These are phyloP conservation scores for Megaleporinus macrocephalus DNA, from an alignment of 2,113 vertebrate species.

Conservation along the genomic window DNA sequence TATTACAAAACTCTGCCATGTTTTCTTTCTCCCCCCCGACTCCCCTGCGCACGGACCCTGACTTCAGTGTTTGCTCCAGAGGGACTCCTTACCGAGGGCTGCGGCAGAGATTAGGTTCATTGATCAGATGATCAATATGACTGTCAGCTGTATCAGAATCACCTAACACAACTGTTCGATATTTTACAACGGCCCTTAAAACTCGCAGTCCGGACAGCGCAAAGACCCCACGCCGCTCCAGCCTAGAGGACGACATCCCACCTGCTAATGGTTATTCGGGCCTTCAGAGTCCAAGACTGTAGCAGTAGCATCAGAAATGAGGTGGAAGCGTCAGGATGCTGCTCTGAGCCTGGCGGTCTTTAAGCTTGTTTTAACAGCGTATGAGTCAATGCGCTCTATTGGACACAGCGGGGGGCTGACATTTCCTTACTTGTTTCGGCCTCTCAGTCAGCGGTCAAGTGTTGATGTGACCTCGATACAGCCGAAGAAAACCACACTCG, in stretches of 20 bases:
- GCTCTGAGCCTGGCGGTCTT: not conserved
- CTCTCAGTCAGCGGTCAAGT: not conserved
- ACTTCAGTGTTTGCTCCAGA: slow-evolving; percentile 14
- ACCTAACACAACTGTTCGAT: not conserved
- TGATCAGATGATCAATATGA: slow-evolving; percentile 22
- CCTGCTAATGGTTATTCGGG: too few relatives aligned
- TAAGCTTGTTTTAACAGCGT: not conserved
- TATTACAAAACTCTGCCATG: slow-evolving; percentile 31
- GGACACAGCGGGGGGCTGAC: not conserved
- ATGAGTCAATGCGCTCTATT: not conserved
- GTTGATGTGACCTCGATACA: not conserved
- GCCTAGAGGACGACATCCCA: too few relatives aligned
- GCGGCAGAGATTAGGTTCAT: slow-evolving; percentile 25
- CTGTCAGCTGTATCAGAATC: slow-evolving; percentile 5
- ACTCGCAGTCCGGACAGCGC: not conserved
- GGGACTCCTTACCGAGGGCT: not conserved
- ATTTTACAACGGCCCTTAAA: not conserved
- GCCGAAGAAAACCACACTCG: not conserved
- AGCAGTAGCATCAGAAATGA: not conserved
- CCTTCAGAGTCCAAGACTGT: too few relatives aligned
- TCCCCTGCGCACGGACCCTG: not conserved
- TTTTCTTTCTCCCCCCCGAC: not conserved
- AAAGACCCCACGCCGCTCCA: too few relatives aligned
- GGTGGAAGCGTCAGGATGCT: not conserved
- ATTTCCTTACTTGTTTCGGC: not conserved